phyloP scores from a whole-genome alignment of 2,113 vertebrate species.

The Perognathus longimembris region DNA sequence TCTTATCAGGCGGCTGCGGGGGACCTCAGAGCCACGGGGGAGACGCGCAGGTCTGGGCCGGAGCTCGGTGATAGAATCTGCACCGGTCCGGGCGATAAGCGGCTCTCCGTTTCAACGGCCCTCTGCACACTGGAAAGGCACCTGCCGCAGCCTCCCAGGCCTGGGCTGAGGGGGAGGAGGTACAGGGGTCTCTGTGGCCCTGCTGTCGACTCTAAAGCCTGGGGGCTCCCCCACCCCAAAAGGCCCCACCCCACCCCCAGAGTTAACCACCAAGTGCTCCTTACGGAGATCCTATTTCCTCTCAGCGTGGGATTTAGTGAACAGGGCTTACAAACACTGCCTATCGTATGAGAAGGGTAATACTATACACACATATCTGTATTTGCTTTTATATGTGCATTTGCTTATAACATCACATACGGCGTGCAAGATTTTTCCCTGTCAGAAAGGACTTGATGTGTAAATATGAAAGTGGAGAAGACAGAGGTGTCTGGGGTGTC shows the following conservation, averaged over 20 bases:
- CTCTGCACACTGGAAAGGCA: background rate
- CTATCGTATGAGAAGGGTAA: background rate
- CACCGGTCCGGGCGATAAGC: conserved; percentile 52
- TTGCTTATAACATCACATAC: background rate
- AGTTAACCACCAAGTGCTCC: rapidly evolving
- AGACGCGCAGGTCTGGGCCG: conserved; percentile 17
- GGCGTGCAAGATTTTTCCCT: background rate
- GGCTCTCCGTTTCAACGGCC: conserved; percentile 61
- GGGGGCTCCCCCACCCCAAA: background rate
- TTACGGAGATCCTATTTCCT: no score
- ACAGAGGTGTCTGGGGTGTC: no score
- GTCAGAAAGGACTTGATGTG: background rate
- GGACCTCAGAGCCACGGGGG: conserved; percentile 65
- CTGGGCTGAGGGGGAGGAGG: background rate
- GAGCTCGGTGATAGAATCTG: conserved; percentile 16
- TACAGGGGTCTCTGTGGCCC: conserved; percentile 32
- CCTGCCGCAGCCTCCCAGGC: conserved; percentile 1
- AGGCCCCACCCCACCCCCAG: no score
- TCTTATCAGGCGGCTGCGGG: conserved; percentile 83
- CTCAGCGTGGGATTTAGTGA: background rate
- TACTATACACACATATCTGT: no score
- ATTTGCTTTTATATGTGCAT: background rate
- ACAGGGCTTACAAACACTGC: background rate
- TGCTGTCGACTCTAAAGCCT: background rate
- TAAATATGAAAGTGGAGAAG: background rate